These are phyloP conservation scores for Orthosia cruda DNA, from an alignment of 2,888 invertebrate species.

Conservation along the genomic window DNA sequence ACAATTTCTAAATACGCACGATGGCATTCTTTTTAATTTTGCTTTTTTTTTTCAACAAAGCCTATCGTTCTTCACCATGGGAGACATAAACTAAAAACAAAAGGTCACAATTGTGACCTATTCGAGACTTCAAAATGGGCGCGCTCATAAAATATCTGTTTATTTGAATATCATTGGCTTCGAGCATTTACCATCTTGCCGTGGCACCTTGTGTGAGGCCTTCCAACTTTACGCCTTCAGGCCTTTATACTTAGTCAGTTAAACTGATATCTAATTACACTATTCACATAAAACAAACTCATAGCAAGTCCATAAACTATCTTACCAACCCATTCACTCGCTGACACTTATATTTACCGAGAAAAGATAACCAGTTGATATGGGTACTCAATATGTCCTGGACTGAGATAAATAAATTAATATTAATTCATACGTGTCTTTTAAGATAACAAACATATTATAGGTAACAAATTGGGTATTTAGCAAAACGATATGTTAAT, in stretches of 20 bases:
- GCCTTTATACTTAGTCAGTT: neutral
- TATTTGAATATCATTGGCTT: too few species aligned
- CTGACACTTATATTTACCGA: conserved; percentile 25
- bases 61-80: too few species aligned
- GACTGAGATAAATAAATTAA: conserved; percentile 42
- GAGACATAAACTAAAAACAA: too few species aligned
- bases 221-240: neutral
- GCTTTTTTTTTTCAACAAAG: too few species aligned
- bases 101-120: too few species aligned
- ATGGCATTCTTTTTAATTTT: too few species aligned
- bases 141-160: too few species aligned
- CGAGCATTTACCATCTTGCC: too few species aligned
- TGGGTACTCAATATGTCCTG: conserved; percentile 22
- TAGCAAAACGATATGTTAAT: conserved; percentile 11
- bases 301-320: conserved; percentile 7
- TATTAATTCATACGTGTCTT: conserved; percentile 31
- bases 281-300: neutral
- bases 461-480: conserved; percentile 7
- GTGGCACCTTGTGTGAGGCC: too few species aligned
- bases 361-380: conserved; percentile 34
- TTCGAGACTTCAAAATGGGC: too few species aligned
- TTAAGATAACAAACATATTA: conserved; percentile 18
- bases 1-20: too few species aligned
- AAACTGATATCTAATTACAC: neutral
- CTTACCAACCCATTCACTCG: neutral